Evolutionary conservation across 2,888 invertebrate genomes (phyloP), one percentile per base, ranked within the genome.

Genomic region (Drosophila macrothrix): DNA sequence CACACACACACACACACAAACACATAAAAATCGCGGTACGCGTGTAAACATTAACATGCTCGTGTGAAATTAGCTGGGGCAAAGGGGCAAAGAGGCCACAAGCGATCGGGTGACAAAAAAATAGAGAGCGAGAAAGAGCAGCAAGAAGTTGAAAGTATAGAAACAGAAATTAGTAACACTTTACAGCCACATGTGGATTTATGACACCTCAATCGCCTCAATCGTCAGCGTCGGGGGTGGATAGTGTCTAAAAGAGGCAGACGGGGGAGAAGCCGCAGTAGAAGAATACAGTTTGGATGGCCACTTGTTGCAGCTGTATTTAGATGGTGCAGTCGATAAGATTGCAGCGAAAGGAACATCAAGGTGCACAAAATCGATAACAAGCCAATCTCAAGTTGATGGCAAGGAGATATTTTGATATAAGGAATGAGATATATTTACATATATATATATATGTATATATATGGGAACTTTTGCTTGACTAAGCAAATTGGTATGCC

Each of bases 181-280:
- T 88, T 90, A 85, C 84, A 84, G 75, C 80, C 90, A 90, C 82
- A 88, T 91, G 88, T 90, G 91, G 80, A 88, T 91, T 91, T 90
- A 88, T 90, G 85, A 85, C 82, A 79, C 80, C 79, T 74, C 70
- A 37, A 39, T 55, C 35, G 46, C 37, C 31, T 31, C 31, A 31
- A 31, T 31, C 41, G 46, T 43, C 49, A n/a, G 31, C 35, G 43
- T 55, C 29, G 49, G 54, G 43, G 53, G 54, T 60, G 63, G 25
- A 12, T 31, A 7, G 43, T 25, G 14, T n/a, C 14, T 50, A 16
- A 19, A 16, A 22, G 56, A 53, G 60, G 10, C 65, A 25, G 33
- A 6, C 59, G 49, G 29, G 12, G 56, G 5, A 22, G 22, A 5
- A 35, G 43, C n/a, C 22, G 43, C 5, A 54, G 43, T 12, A 12